Evolutionary conservation across 92 coral and sea anemone species (phyloP), one percentile per base, ranked within the genome.

Genomic region (Paramuricea clavata): DNA sequence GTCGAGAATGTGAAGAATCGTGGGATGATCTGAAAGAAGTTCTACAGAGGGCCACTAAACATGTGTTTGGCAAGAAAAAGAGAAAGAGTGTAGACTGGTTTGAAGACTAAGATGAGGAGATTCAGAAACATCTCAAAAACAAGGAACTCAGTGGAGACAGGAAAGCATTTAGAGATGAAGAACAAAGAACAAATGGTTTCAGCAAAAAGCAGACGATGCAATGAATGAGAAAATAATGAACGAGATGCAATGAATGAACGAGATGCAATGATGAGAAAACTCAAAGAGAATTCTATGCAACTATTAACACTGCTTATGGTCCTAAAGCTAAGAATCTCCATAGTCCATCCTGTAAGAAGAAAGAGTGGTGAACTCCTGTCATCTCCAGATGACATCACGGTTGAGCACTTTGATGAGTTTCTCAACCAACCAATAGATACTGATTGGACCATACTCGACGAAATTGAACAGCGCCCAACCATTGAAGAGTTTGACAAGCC

Each of bases 401-500:
- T 90, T 43, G 90, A 85, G 62, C 93, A 90, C 64, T 90, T 90
- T 59, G 69, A n/a, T 49, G 87, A 90, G 41, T 62, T 78, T 4
- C 88, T 90, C 16, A 90, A 90, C 69, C 84, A 86, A 81, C 88
- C 93, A 15, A 81, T 87, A 13, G 83, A 81, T 44, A 84, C 50
- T 74, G 93, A 86, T 23, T 25, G 56, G 74, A 47, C 71, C 28
- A 81, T 90, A 25, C 78, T 81, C 52, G 90, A 81, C 21, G 76
- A 86, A 0, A 56, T 90, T 0, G 72, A 87, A 42, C 52, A 74
- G 78, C 80, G 23, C 31, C 90, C 90, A 17, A 76, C 42, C 22
- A 10, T 22, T 21, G 77, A 61, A 2, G 57, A 54, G 42, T 28
- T 82, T 43, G 78, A 74, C 28, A 76, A 32, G 0, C 74, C 87